Base-by-base conservation (phyloP, 1,140 invertebrate genomes). In the Diploscapter pachys region DNA sequence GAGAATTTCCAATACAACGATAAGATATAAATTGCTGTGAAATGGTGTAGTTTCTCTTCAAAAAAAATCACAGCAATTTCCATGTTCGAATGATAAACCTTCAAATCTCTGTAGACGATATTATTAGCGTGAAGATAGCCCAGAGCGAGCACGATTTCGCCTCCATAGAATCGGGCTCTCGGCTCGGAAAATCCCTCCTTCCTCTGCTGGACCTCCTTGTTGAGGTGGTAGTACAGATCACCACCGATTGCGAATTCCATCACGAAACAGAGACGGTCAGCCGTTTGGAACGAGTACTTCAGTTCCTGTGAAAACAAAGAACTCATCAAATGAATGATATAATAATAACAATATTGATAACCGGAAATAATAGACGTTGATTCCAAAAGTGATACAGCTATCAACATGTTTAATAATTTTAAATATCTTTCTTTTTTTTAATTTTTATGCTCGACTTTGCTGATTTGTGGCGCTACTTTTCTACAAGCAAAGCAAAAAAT, bases 211-310 rank as follows among this genome's bases (percentile, higher is more conserved):
- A 84, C 76, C 76, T 81, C 81, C 13, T 63, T 89, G 78, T 93
- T 95, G 72, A 99, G 89, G 88, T 99, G 96, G 88, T 97, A 98
- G 88, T 98, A 99, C 69, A 99, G 89, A 88, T 99, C 96, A n/a
- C 96, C 96, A 69, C 96, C 96, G 87, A 98, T 98, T 2, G 98
- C 96, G 88, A 98, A 99, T 88, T 99, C 96, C 94, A 99, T 99
- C 31, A 99, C 96, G 89, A 99, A 98, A 89, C 95, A 99, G 65
- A 99, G 89, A 83, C 95, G 90, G 87, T 99, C 95, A 59, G 91
- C 91, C 71, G 96, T 99, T 91, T 98, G 94, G 90, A 99, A 99
- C 81, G 96, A 97, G 89, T 98, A 99, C 88, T 96, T 96, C 81
- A 99, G 73, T 77, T 78, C 73, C 73, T 75, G 61, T 51, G 64